Conservation (phyloP, 2,888 invertebrate species). For the Masnerella sp. region DNA sequence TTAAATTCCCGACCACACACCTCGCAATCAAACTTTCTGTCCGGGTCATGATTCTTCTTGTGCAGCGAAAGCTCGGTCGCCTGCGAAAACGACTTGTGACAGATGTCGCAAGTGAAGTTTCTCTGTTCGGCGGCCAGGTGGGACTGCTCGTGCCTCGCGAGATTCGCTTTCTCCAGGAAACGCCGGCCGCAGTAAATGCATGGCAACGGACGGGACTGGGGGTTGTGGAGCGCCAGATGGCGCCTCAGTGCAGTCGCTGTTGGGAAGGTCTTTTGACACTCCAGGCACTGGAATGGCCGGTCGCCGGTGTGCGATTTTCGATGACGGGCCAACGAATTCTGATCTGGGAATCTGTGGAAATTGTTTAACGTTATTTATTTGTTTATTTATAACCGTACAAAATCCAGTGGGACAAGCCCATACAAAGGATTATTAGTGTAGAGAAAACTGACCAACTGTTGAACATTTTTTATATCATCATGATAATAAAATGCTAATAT, state of each 20-base stretch:
- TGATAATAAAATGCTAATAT: too few relatives aligned
- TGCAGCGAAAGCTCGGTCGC: conserved; percentile 78
- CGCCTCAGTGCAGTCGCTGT: conserved; percentile 76
- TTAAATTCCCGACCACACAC: conserved; percentile 77
- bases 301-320: conserved; percentile 74
- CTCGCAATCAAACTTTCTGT: conserved; percentile 76
- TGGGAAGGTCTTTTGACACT: conserved; percentile 77
- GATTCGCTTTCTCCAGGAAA: conserved; percentile 76
- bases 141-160: conserved; percentile 77
- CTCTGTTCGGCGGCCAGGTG: conserved; percentile 75
- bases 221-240: conserved; percentile 77
- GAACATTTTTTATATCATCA: too few relatives aligned
- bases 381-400: too few relatives aligned
- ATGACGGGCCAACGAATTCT: conserved; percentile 74
- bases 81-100: conserved; percentile 80
- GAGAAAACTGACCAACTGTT: too few relatives aligned
- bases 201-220: conserved; percentile 75
- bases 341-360: conserved; percentile 73
- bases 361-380: too few relatives aligned
- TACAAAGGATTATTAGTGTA: too few relatives aligned
- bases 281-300: conserved; percentile 75
- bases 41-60: conserved; percentile 76
- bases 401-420: too few relatives aligned
- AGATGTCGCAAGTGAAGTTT: conserved; percentile 79
- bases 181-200: conserved; percentile 77